These are phyloP conservation scores for Meandrina meandrites DNA, from an alignment of 92 coral and sea anemone genomes.

Conservation along the genomic window DNA sequence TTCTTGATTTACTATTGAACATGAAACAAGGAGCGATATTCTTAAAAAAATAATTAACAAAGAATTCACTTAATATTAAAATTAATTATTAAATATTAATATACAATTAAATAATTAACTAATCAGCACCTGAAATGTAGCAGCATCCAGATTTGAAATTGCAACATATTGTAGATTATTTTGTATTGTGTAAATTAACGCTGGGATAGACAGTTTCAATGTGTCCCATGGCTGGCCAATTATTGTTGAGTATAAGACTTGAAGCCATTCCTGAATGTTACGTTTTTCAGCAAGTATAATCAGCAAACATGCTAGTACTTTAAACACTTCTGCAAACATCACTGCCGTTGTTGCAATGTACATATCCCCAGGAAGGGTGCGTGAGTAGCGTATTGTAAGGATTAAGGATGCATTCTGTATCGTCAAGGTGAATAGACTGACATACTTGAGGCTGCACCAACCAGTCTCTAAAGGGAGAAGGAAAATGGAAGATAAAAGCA, in stretches of 20 bases:
- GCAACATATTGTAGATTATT: constrained; percentile 97
- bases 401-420: constrained; percentile 91
- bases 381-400: constrained; percentile 92
- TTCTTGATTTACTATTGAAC: too few relatives aligned
- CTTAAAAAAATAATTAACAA: neutral
- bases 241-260: constrained; percentile 67
- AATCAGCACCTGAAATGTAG: constrained; percentile 89
- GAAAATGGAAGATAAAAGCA: neutral
- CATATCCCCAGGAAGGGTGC: constrained; percentile 95
- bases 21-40: too few relatives aligned
- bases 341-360: constrained; percentile 94
- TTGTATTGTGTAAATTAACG: constrained; percentile 88
- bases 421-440: constrained; percentile 81
- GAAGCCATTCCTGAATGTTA: constrained; percentile 59
- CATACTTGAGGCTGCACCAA: constrained; percentile 73
- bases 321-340: constrained; percentile 85
- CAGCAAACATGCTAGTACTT: constrained; percentile 72
- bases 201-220: constrained; percentile 88
- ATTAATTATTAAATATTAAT: too few relatives aligned
- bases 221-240: constrained; percentile 89
- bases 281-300: constrained; percentile 67
- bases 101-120: too few relatives aligned
- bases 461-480: constrained; percentile 53
- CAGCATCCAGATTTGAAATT: constrained; percentile 95
- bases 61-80: too few relatives aligned